A percentile compares a stretch with the other conserved stretches of the same genome.
phyloP scores from a whole-genome alignment of 1,140 invertebrate species.

The Aphidius ervi region DNA sequence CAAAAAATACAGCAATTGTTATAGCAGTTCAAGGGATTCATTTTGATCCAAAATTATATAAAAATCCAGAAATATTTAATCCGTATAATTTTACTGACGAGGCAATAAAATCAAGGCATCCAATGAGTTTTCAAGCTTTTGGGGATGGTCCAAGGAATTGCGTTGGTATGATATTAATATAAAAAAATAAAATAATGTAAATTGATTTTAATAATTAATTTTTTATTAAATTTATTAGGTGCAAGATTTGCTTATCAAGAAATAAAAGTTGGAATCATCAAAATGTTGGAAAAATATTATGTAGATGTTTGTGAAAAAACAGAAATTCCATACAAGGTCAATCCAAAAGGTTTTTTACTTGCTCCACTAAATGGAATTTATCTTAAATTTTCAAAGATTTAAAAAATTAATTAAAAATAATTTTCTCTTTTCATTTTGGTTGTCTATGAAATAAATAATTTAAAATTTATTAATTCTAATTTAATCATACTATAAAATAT shows the following conservation, averaged over 20 bases:
- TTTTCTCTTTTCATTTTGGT: too few species aligned
- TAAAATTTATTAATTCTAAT: too few species aligned
- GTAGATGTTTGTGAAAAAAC: conserved; percentile 18
- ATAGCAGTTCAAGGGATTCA: conserved; percentile 56
- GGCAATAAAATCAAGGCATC: conserved; percentile 48
- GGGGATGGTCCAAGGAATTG: conserved; percentile 66
- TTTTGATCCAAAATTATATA: conserved; percentile 52
- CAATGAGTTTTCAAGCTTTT: conserved; percentile 57
- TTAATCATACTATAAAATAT: too few species aligned
- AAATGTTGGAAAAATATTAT: conserved; percentile 8
- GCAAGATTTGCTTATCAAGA: conserved; percentile 9
- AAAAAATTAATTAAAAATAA: too few species aligned
- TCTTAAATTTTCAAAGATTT: conserved; percentile 11
- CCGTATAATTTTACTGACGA: conserved; percentile 60
- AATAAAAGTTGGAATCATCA: conserved; percentile 16
- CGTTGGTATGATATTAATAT: conserved; percentile 45
- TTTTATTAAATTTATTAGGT: background rate
- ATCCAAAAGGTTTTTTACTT: conserved; percentile 2
- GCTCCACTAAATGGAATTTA: conserved; percentile 14
- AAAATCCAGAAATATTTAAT: conserved; percentile 46
- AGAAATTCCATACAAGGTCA: conserved; percentile 6
- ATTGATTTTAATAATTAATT: background rate
- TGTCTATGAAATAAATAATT: too few species aligned
- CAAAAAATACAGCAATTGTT: conserved; percentile 45
- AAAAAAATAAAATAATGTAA: background rate